Percentiles rank a stretch among this genome's conserved stretches.
Evolutionary conservation across 2,113 vertebrate species (phyloP).

Genomic region (Strigops habroptila): DNA sequence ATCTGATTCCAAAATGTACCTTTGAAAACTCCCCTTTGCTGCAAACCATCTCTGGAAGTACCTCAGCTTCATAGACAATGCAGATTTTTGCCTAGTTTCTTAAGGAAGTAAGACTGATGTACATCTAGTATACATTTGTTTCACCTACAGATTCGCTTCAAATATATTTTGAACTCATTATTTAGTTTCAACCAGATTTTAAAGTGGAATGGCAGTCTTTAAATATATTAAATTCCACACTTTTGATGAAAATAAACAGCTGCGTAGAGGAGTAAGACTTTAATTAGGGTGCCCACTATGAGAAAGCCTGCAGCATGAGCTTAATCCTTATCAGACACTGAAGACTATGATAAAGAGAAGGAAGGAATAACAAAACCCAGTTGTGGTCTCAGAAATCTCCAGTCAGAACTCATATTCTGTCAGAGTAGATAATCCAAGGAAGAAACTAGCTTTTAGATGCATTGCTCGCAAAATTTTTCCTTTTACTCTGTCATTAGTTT

Average conservation of each 20-base stretch:
- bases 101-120: background rate
- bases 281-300: slow-evolving; percentile 25
- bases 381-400: background rate
- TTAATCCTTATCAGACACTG: slow-evolving; percentile 34
- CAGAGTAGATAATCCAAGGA: background rate
- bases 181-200: background rate
- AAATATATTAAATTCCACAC: background rate
- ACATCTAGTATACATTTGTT: background rate
- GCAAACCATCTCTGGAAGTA: background rate
- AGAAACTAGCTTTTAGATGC: background rate
- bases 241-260: slow-evolving; percentile 17
- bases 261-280: slow-evolving; percentile 1
- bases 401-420: background rate
- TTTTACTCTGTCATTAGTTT: background rate
- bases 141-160: background rate
- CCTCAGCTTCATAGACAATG: background rate
- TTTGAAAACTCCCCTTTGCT: background rate
- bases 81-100: background rate
- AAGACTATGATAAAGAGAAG: background rate
- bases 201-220: background rate
- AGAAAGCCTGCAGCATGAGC: slow-evolving; percentile 5
- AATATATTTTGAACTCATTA: background rate
- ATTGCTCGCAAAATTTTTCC: background rate
- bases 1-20: background rate
- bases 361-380: background rate